Evolutionary conservation across 1,140 invertebrate genomes (phyloP), one percentile per base, ranked within the genome.

Genomic region (Drosophila kurseongensis): DNA sequence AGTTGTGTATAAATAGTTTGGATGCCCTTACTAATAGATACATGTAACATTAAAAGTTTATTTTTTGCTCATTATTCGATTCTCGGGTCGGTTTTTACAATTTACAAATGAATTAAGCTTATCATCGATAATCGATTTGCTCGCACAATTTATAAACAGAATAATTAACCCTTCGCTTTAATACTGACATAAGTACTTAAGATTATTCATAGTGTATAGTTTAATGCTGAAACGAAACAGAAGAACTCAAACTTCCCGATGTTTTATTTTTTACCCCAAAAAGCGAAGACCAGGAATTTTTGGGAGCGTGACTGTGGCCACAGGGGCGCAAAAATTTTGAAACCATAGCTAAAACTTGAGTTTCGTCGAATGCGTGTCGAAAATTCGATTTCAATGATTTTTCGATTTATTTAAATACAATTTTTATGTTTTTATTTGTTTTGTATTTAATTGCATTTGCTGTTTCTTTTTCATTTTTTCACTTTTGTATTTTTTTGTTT

Each of bases 391-490:
- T 54, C 59, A 61, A 59, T 78, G 38, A 55, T 51, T 40, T 58
- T 38, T 58, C 35, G 32, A 52, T 72, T 78, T 78, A 72, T 45
- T 78, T 72, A 78, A 78, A 75, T 75, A 76, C 54, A 75, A 67
- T 78, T 78, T 69, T 41, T 61, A 77, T 77, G 75, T 77, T 77
- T 77, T 76, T 59, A 74, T 73, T 66, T 71, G 44, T 91, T 86
- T 85, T 81, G 80, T 91, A 88, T 91, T 91, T 90, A 88, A 91
- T 91, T 91, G 88, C 90, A 76, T 91, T 90, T 88, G 80, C 72
- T 44, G 65, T 78, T 75, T 80, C 56, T 66, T 69, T 73, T 71
- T 69, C 44, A 56, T 72, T 76, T 67, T 63, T 76, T 60, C 79
- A 47, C 62, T 58, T 51, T 77, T 67, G 57, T 76, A 50, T 66